Conservation (phyloP, 2,797 vertebrate species). For the Sebastes umbrosus region DNA sequence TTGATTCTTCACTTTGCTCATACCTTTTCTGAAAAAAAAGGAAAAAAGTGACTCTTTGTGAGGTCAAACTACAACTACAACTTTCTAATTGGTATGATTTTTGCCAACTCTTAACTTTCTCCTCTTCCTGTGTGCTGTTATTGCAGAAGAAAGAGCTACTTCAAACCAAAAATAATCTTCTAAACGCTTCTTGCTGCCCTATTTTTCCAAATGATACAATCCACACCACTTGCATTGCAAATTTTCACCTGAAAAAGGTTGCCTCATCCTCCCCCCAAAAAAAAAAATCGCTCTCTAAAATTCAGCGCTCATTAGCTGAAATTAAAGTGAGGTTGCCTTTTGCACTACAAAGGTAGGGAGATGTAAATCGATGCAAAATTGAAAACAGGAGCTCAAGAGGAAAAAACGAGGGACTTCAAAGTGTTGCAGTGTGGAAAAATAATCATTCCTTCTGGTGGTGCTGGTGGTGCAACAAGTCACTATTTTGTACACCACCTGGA, state of each 20-base stretch:
- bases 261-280: constrained; percentile 18
- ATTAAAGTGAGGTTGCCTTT: constrained; percentile 61
- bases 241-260: constrained; percentile 68
- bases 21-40: too few relatives aligned
- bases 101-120: not conserved
- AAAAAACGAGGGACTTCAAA: constrained; percentile 64
- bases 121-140: not conserved
- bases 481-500: constrained; percentile 31
- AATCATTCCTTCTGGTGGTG: constrained; percentile 63
- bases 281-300: constrained; percentile 33
- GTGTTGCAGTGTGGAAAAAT: constrained; percentile 28
- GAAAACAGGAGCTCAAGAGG: constrained; percentile 21
- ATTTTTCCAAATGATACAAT: constrained; percentile 45
- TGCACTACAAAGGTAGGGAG: constrained; percentile 79
- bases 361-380: constrained; percentile 72
- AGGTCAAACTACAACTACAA: constrained; percentile 12
- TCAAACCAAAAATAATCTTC: constrained; percentile 22
- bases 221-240: constrained; percentile 59
- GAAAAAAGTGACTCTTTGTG: too few relatives aligned
- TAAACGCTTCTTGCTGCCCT: constrained; percentile 19
- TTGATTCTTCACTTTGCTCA: not conserved
- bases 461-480: constrained; percentile 50
- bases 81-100: constrained; percentile 18
- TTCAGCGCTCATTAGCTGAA: constrained; percentile 71
- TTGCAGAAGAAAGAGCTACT: constrained; percentile 9